These are phyloP conservation scores for Hypselothyrea guttata DNA, from an alignment of 2,888 invertebrate species.

Conservation along the genomic window DNA sequence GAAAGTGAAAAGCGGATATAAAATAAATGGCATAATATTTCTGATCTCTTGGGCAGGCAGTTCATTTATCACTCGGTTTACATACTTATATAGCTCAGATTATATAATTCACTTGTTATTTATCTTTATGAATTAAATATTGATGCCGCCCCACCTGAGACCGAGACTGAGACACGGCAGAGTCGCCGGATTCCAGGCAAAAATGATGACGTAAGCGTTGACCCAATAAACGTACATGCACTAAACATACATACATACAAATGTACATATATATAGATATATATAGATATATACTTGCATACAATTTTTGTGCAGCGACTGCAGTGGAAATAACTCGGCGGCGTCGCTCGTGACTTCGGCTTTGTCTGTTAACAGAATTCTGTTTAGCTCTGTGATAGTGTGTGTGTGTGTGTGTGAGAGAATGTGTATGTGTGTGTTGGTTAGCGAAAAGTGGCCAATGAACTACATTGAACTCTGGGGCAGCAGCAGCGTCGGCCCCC, in stretches of 20 bases:
- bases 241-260: constrained; percentile 5
- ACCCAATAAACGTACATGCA: constrained; percentile 64
- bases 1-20: no score
- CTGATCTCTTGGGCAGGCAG: constrained; percentile 3
- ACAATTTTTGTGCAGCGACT: constrained; percentile 67
- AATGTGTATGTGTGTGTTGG: constrained; percentile 37
- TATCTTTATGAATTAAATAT: constrained; percentile 47
- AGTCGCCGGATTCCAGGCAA: constrained; percentile 66
- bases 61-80: no score
- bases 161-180: constrained; percentile 18
- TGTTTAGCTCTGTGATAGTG: no score
- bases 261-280: constrained; percentile 7
- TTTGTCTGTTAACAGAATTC: constrained; percentile 63
- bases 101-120: constrained; percentile 29
- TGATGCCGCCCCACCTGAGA: constrained; percentile 44
- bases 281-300: constrained; percentile 40
- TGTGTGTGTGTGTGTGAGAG: constrained; percentile 17
- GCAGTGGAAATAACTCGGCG: constrained; percentile 48
- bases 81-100: constrained; percentile 7
- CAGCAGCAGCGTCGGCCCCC: constrained; percentile 49
- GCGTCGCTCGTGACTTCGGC: constrained; percentile 74
- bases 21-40: no score
- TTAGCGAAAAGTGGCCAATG: constrained; percentile 77
- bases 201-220: constrained; percentile 74
- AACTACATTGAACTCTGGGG: constrained; percentile 76